Conservation (phyloP, 2,888 invertebrate genomes). For the Acholoe squamosa region DNA sequence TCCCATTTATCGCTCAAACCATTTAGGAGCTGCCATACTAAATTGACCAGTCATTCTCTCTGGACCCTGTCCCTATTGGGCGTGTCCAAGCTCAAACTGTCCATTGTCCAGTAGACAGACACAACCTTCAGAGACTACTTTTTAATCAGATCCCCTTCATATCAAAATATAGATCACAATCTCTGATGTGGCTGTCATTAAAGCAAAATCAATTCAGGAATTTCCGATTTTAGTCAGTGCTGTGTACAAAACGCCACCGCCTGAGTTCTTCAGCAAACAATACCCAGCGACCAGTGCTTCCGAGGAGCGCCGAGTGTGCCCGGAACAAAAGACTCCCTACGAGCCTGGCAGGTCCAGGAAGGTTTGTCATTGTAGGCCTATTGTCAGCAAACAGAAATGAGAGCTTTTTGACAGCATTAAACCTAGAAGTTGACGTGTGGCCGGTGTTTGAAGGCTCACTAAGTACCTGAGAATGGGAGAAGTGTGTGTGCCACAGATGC, state of each 20-base stretch:
- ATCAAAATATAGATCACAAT: background rate
- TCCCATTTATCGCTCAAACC: background rate
- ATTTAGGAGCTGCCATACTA: background rate
- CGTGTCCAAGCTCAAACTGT: background rate
- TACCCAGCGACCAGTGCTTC: background rate
- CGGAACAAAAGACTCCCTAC: background rate
- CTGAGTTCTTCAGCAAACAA: constrained; percentile 14
- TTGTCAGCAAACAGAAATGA: constrained; percentile 18
- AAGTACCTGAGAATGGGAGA: background rate
- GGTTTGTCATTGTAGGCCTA: constrained; percentile 30
- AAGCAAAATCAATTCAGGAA: background rate
- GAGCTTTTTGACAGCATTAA: constrained; percentile 37
- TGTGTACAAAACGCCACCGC: background rate
- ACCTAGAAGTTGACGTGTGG: constrained; percentile 11
- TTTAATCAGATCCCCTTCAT: background rate
- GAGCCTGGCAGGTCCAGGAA: background rate
- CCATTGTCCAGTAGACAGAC: constrained; percentile 15
- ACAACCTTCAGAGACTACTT: background rate
- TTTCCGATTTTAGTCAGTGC: background rate
- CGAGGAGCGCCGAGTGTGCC: constrained; percentile 18
- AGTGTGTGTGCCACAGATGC: background rate
- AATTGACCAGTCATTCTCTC: background rate
- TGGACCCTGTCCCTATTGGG: background rate
- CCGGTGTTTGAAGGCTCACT: background rate
- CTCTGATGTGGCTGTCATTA: background rate